A percentile compares a stretch with the other conserved stretches of the same genome.
Evolutionary conservation across 2,113 vertebrate genomes (phyloP).

Genomic region (Coryphaenoides rupestris): DNA sequence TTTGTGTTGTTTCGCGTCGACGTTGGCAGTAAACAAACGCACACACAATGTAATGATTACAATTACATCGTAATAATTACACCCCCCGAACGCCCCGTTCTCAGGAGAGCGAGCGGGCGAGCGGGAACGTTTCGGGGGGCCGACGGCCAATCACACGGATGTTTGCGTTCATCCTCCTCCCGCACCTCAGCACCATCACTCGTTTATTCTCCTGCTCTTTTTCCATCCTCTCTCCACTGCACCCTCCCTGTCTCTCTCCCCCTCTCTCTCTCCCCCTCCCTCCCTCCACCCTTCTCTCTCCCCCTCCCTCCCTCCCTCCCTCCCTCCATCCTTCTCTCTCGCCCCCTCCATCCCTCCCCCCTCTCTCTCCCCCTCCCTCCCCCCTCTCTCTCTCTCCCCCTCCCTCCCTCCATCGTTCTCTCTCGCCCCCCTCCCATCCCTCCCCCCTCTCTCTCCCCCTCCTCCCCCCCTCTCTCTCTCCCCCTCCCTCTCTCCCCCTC

Average conservation of each 20-base stretch:
- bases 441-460: slow-evolving; percentile 51
- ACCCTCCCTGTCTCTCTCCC: slow-evolving; percentile 44
- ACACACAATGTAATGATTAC: no score
- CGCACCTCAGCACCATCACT: no score
- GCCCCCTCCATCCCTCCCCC: no score
- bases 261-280: slow-evolving; percentile 31
- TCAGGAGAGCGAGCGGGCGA: no score
- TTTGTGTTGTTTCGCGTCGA: no score
- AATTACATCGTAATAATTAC: no score
- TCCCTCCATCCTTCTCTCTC: slow-evolving; percentile 19
- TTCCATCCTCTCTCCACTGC: slow-evolving; percentile 34
- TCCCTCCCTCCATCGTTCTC: slow-evolving; percentile 41
- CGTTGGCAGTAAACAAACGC: no score
- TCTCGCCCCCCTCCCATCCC: slow-evolving; percentile 7
- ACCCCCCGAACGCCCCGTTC: no score
- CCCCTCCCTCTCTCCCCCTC: slow-evolving; percentile 46
- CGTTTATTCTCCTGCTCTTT: no score
- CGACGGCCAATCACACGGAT: no score
- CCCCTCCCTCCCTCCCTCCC: slow-evolving; percentile 41
- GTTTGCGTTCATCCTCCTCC: no score
- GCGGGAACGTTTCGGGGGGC: no score
- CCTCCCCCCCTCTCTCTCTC: slow-evolving; percentile 26
- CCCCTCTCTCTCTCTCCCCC: slow-evolving; percentile 28
- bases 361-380: slow-evolving; percentile 35
- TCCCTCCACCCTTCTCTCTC: slow-evolving; percentile 39